Evolutionary conservation across 2,797 vertebrate species (phyloP).

Genomic region (Tenualosa ilisha): DNA sequence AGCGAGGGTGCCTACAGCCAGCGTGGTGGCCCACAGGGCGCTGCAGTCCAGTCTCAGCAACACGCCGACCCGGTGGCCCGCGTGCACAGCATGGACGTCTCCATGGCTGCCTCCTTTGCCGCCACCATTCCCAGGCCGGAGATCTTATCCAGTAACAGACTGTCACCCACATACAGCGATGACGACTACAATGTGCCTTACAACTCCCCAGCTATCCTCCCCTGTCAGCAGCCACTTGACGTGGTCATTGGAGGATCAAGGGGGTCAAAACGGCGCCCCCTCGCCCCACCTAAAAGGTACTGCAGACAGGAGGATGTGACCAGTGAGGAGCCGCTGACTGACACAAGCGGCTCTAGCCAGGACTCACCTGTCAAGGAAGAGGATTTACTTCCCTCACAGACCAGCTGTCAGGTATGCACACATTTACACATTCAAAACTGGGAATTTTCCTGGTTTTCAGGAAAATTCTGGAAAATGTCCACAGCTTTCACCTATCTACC

Average conservation of each 20-base stretch:
- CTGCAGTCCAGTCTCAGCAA: constrained; percentile 50
- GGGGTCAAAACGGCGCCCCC: constrained; percentile 73
- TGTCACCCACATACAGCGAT: constrained; percentile 59
- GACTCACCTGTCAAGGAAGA: constrained; percentile 60
- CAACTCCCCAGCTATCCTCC: constrained; percentile 64
- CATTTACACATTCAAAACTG: not conserved
- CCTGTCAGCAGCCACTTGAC: constrained; percentile 67
- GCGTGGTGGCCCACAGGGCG: constrained; percentile 51
- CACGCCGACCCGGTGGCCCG: constrained; percentile 60
- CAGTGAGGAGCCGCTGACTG: constrained; percentile 65
- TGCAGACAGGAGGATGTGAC: constrained; percentile 77
- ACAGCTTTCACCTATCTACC: too few relatives aligned
- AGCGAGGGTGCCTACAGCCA: constrained; percentile 83
- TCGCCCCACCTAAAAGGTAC: constrained; percentile 71
- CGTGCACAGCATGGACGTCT: constrained; percentile 71
- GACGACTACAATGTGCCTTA: constrained; percentile 66
- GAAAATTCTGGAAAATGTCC: too few relatives aligned
- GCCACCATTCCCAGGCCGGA: constrained; percentile 50
- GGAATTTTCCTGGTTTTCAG: too few relatives aligned
- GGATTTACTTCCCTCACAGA: constrained; percentile 47
- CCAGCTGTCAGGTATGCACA: constrained; percentile 64
- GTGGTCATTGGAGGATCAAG: constrained; percentile 72
- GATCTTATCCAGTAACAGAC: constrained; percentile 66
- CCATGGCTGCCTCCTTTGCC: constrained; percentile 39
- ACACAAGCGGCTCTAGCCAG: constrained; percentile 63